These are phyloP conservation scores for Calidris pygmaea DNA, from an alignment of 2,113 vertebrate species.

Conservation along the genomic window DNA sequence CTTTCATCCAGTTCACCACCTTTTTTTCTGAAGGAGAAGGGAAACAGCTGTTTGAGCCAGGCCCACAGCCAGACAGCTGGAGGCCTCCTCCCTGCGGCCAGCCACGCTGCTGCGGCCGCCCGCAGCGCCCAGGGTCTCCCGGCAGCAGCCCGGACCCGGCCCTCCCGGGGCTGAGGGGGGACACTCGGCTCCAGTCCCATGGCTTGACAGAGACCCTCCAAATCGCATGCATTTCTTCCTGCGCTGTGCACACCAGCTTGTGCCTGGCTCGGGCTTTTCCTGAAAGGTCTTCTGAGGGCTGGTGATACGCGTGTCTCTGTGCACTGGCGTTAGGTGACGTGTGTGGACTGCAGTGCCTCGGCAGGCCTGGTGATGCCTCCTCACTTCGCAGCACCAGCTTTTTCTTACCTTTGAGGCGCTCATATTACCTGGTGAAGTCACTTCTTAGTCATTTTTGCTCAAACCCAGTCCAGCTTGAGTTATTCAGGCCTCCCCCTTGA, in stretches of 20 bases:
- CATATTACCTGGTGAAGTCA: not conserved
- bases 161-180: accelerated
- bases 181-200: not conserved
- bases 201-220: not conserved
- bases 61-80: slow-evolving; percentile 57
- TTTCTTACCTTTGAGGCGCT: not conserved
- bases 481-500: not conserved
- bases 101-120: slow-evolving; percentile 11
- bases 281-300: not conserved
- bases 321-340: not conserved
- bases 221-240: not conserved
- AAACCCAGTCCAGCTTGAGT: not conserved
- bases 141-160: not conserved
- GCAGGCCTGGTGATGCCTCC: not conserved
- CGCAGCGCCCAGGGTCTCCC: not conserved
- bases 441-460: not conserved
- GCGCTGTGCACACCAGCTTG: not conserved
- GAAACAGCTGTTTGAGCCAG: slow-evolving; percentile 59
- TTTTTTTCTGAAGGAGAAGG: slow-evolving; percentile 55
- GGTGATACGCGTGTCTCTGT: accelerated
- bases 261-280: not conserved
- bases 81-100: not conserved
- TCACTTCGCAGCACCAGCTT: not conserved
- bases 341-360: not conserved
- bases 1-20: slow-evolving; percentile 59